Evolutionary conservation across 2,888 invertebrate genomes (phyloP), one percentile per base, ranked within the genome.

Genomic region (Dinocampus coccinellae): DNA sequence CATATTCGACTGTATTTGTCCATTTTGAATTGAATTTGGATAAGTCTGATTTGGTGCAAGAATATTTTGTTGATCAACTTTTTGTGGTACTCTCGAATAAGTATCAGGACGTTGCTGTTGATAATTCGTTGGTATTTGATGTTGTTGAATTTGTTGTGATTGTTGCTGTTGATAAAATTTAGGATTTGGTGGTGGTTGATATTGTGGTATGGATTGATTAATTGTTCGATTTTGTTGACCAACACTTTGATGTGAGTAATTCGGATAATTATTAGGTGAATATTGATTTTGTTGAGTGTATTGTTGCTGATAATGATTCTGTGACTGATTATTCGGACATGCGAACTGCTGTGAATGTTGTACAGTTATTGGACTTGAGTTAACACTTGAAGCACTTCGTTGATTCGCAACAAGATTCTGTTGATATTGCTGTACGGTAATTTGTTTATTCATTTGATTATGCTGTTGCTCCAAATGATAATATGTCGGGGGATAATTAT

Each of bases 21-120:
- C 84, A 42, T 83, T 85, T 65, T 84, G 85, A 65, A 84, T 64
- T 26, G 82, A 80, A 73, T 85, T 86, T 0, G 85, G 82, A 69
- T 87, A 86, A 11, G 82, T 82, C 68, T 87, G 87, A 76, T 82
- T 84, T 0, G 85, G 82, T 0, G 82, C 77, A 22, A 83, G 70
- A n/a, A 80, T 73, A 24, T 84, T 82, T 76, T 87, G 88, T 53
- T 87, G 81, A 58, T 86, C 88, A 63, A 87, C 86, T 77, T 86
- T 89, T 75, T 90, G 90, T 24, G 88, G 80, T 22, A 88, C 81
- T 62, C 89, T 87, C 74, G 88, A 83, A 75, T 79, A 80, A 73
- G 80, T 80, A 3, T 82, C 80, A 13, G 76, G 42, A 64, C 80
- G 78, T 36, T 77, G 78, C 22, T 47, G 47, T 16, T 82, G 82